These are phyloP conservation scores for Schizopygopsis malacanthus DNA, from an alignment of 2,797 vertebrate genomes.

Conservation along the genomic window DNA sequence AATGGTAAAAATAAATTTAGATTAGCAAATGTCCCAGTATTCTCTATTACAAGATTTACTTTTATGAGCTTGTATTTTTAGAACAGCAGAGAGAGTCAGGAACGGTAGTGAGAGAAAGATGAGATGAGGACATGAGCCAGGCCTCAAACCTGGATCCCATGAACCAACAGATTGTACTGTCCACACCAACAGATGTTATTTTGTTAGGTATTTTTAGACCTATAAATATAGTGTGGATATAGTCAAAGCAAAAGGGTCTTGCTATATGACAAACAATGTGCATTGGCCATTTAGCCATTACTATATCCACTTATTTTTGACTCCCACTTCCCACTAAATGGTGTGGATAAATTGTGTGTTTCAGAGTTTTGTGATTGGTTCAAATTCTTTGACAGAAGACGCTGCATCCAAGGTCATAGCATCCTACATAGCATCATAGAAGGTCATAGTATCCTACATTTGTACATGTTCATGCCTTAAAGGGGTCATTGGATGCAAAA, in stretches of 20 bases:
- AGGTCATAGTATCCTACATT: neutral
- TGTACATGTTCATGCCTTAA: neutral
- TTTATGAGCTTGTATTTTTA: neutral
- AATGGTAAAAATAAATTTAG: neutral
- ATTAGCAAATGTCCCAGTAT: neutral
- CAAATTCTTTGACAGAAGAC: neutral
- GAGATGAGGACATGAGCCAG: neutral
- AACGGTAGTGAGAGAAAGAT: neutral
- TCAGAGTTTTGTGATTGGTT: neutral
- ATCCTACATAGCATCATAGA: neutral
- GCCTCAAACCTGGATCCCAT: neutral
- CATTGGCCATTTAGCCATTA: neutral
- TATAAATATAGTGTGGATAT: neutral
- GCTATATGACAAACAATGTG: neutral
- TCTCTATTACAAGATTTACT: neutral
- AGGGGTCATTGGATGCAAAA: neutral
- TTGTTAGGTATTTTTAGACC: neutral
- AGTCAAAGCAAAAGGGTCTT: neutral
- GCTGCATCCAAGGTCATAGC: neutral
- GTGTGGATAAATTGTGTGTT: neutral
- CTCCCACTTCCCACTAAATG: neutral
- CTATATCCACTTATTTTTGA: constrained; percentile 1
- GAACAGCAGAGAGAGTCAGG: neutral
- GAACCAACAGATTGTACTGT: neutral
- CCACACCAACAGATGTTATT: neutral